These are phyloP conservation scores for Rhombomys opimus DNA, from an alignment of 2,113 vertebrate genomes.

Conservation along the genomic window DNA sequence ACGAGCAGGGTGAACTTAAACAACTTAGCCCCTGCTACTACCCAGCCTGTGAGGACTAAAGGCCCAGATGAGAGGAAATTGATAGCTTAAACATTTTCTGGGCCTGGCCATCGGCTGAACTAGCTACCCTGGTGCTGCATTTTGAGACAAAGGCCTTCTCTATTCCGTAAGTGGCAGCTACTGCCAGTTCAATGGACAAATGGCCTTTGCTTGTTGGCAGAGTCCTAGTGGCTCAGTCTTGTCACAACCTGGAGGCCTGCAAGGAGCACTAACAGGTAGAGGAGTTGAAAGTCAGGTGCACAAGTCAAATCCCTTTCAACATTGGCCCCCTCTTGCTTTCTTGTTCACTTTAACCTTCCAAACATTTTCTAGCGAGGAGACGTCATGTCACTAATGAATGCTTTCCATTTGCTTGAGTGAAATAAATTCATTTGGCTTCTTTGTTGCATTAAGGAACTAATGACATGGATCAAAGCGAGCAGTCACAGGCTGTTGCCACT, in stretches of 20 bases:
- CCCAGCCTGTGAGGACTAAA: not conserved
- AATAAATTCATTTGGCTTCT: not conserved
- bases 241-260: not conserved
- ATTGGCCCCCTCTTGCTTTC: not conserved
- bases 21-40: not conserved
- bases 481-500: fast-evolving
- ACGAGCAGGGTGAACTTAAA: not conserved
- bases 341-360: not conserved
- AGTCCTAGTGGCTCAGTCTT: not conserved
- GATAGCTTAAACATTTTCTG: fast-evolving
- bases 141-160: not conserved
- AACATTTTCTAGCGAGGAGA: not conserved
- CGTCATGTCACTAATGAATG: fast-evolving
- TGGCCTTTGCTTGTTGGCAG: not conserved
- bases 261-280: not conserved
- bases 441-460: fast-evolving
- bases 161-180: not conserved
- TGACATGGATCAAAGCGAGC: not conserved
- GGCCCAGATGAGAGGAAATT: not conserved
- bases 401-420: not conserved
- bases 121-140: fast-evolving
- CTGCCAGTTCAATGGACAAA: not conserved
- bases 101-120: fast-evolving
- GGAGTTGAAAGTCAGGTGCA: fast-evolving
- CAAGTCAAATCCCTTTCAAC: not conserved